Conservation (phyloP, 1,140 invertebrate genomes). For the fruit fly (Drosophila melanogaster) region Release_6_plus_ISO1_MT NT_033777.3:11749501-11750000, state of each 20-base stretch:
- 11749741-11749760: neutral
- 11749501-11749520: neutral
- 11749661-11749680: slow-evolving; percentile 1
- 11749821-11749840: slow-evolving; percentile 3
- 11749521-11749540: neutral
- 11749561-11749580: neutral
- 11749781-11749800: neutral
- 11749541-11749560: neutral
- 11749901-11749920: slow-evolving; percentile 1
- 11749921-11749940: neutral
- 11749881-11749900: neutral
- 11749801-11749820: neutral
- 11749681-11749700: neutral
- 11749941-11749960: neutral
- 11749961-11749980: neutral
- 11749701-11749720: neutral
- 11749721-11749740: neutral
- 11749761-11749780: neutral
- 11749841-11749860: slow-evolving; percentile 11
- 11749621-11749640: slow-evolving; percentile 8
- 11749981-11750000: neutral
- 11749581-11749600: neutral
- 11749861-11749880: slow-evolving; percentile 8
- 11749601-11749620: neutral
- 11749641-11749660: slow-evolving; percentile 3